Conservation (phyloP, 2,888 invertebrate species). For the Spodoptera exigua region DNA sequence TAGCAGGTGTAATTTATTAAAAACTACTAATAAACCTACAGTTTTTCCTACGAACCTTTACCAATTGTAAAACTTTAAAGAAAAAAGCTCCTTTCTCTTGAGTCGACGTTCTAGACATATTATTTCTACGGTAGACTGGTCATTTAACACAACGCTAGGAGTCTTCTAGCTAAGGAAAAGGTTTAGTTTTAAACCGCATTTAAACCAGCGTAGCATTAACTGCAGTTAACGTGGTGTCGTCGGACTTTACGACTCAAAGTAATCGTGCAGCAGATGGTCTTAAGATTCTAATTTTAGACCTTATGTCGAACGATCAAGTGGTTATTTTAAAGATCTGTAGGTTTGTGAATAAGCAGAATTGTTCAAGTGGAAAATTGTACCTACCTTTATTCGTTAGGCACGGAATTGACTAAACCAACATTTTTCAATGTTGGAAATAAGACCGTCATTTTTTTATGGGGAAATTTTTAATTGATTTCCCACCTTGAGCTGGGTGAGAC, state of each 20-base stretch:
- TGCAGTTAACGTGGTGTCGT: slow-evolving; percentile 17
- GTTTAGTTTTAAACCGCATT: slow-evolving; percentile 9
- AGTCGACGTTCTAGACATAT: slow-evolving; percentile 9
- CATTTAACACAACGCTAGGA: slow-evolving; percentile 2
- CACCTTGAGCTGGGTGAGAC: too few species aligned
- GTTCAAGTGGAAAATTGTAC: too few species aligned
- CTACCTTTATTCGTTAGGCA: too few species aligned
- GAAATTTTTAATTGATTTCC: too few species aligned
- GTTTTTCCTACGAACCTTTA: background rate
- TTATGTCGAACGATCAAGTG: background rate
- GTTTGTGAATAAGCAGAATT: too few species aligned
- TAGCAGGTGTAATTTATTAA: too few species aligned
- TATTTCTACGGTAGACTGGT: slow-evolving; percentile 16
- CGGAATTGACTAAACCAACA: too few species aligned
- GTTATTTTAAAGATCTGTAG: background rate
- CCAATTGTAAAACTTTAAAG: background rate
- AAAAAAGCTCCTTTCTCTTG: background rate
- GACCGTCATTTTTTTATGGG: too few species aligned
- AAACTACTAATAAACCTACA: too few species aligned
- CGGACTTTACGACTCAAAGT: background rate
- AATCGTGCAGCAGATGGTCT: slow-evolving; percentile 1
- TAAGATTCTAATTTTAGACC: background rate
- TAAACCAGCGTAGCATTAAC: slow-evolving; percentile 15
- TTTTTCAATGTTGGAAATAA: too few species aligned
- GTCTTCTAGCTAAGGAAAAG: slow-evolving; percentile 5